Base-by-base conservation (phyloP, 2,797 vertebrate genomes). In the Morelia viridis region DNA sequence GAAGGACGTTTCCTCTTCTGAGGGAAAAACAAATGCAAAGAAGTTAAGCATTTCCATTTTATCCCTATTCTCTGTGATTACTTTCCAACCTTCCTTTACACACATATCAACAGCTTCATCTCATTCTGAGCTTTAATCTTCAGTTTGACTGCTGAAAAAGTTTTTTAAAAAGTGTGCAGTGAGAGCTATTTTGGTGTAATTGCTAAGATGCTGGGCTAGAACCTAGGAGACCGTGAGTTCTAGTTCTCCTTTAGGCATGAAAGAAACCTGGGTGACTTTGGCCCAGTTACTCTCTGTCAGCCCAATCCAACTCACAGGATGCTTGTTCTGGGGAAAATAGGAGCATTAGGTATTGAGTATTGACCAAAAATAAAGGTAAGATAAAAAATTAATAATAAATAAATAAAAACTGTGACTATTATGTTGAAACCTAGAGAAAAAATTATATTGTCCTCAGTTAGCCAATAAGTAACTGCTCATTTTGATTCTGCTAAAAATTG, bases 401-500 rank as follows among this genome's bases (percentile, higher is more conserved):
- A 53, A 53, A 53, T 53, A 53, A 53, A 53, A 53, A 53, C 50
- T 53, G 50, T 53, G 50, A 53, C 50, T 53, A 53, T 53, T 53
- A 53, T 53, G 7, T 53, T 53, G 56, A 91, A 68, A 57, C 8
- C 61, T 68, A 9, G 10, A 24, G 19, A 28, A 11, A 35, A 53
- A 61, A 56, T 64, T 68, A 31, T 17, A 46, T 58, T 71, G 46
- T 53, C 46, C 50, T 91, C 61, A 10, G 22, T 28, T 22, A 89
- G 17, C 28, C 84, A 57, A 60, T 71, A 35, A 65, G 64, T 31
- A 56, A 35, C 84, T 22, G 64, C 50, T 53, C 13, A n/a, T 87
- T 71, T 87, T 65, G 31, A 91, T 87, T 35, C 10, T 58, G 15
- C 53, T 91, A 53, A 58, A 91, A 91, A 87, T 1, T 26, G 90